These are phyloP conservation scores for Rallus crepitans DNA, from an alignment of 2,797 vertebrate genomes.

Conservation along the genomic window DNA sequence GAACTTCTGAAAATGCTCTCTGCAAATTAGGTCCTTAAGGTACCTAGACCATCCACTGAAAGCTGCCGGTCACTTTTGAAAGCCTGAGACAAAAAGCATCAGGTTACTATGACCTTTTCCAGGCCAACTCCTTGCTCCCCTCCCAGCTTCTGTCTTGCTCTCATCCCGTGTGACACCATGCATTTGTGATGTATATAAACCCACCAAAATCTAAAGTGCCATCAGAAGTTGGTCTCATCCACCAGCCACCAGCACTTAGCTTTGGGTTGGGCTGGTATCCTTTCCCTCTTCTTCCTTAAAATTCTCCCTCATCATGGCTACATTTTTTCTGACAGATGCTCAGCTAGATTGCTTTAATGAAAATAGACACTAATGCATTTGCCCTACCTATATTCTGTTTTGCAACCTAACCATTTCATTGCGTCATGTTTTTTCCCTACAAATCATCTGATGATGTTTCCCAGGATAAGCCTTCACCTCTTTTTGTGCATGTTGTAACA, in stretches of 20 bases:
- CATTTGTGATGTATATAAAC: not conserved
- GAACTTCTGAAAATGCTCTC: not conserved
- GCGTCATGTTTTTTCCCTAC: not conserved
- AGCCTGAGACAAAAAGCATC: not conserved
- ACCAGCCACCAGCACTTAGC: not conserved
- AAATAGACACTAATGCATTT: not conserved
- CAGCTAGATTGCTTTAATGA: not conserved
- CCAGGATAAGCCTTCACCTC: not conserved
- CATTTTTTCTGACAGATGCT: not conserved
- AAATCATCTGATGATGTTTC: not conserved
- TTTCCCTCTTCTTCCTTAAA: not conserved
- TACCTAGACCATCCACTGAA: not conserved
- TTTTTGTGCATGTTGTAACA: not conserved
- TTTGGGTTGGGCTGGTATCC: not conserved
- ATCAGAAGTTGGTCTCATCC: not conserved
- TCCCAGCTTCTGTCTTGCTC: not conserved
- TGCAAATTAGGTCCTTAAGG: not conserved
- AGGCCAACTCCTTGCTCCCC: not conserved
- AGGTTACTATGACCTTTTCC: not conserved
- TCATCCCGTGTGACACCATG: not conserved
- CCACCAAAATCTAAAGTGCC: not conserved
- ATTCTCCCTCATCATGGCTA: not conserved
- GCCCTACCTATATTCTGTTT: not conserved
- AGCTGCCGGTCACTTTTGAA: not conserved
- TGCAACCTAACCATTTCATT: constrained; percentile 11